These are phyloP conservation scores for Onychostoma macrolepis DNA, from an alignment of 2,113 vertebrate genomes.

Conservation along the genomic window DNA sequence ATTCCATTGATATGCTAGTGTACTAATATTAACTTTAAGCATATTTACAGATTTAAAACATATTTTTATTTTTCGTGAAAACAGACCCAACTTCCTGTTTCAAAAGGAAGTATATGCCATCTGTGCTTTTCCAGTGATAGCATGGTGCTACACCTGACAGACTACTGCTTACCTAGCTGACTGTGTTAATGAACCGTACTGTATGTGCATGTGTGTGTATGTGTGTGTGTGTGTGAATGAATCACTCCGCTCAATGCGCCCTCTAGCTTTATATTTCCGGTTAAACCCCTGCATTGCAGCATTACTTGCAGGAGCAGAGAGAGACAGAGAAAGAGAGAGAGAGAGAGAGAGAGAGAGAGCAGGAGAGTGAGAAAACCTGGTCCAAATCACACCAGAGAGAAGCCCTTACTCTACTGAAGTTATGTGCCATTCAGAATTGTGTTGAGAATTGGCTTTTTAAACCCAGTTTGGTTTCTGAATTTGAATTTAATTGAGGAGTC, in stretches of 20 bases:
- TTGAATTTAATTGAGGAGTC: neutral
- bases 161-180: constrained; percentile 3
- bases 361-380: constrained; percentile 25
- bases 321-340: constrained; percentile 17
- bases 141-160: neutral
- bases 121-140: neutral
- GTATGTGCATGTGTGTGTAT: neutral
- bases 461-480: neutral
- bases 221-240: constrained; percentile 17
- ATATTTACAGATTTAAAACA: neutral
- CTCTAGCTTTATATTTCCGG: constrained; percentile 55
- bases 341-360: constrained; percentile 12
- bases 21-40: neutral
- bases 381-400: constrained; percentile 36
- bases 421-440: neutral
- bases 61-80: neutral
- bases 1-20: neutral
- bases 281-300: constrained; percentile 61
- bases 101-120: neutral
- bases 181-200: constrained; percentile 1
- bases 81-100: neutral
- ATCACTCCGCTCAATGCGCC: constrained; percentile 42
- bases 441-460: neutral
- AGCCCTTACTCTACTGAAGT: neutral
- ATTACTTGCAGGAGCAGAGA: constrained; percentile 44